These are phyloP conservation scores for Cisticola juncidis DNA, from an alignment of 2,113 vertebrate genomes.

Conservation along the genomic window DNA sequence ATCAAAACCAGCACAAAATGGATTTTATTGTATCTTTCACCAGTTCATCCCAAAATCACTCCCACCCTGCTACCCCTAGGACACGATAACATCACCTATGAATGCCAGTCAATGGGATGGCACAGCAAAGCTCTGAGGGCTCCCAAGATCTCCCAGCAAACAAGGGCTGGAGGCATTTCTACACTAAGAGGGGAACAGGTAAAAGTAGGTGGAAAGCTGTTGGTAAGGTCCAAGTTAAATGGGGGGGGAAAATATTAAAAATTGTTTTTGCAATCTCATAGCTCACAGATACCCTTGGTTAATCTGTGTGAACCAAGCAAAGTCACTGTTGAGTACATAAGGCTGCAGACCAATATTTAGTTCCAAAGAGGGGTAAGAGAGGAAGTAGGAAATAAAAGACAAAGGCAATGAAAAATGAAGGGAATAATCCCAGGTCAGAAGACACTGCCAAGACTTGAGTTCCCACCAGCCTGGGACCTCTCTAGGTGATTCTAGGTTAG, in stretches of 20 bases:
- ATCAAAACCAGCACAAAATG: background rate
- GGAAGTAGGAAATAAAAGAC: background rate
- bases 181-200: background rate
- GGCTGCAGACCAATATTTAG: background rate
- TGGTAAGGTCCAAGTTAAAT: background rate
- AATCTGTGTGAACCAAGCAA: background rate
- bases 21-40: background rate
- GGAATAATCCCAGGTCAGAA: background rate
- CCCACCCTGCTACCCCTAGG: background rate
- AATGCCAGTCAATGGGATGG: background rate
- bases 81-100: accelerated
- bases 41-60: background rate
- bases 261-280: background rate
- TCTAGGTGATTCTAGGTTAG: background rate
- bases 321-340: background rate
- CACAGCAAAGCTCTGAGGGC: background rate
- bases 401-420: background rate
- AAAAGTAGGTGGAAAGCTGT: background rate
- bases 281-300: background rate
- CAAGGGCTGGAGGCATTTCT: background rate
- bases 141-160: background rate
- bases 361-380: background rate
- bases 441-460: accelerated
- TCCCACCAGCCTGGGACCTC: background rate
- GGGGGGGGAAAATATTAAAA: background rate